These are phyloP conservation scores for Eurytoma californica DNA, from an alignment of 2,888 invertebrate genomes.

Conservation along the genomic window DNA sequence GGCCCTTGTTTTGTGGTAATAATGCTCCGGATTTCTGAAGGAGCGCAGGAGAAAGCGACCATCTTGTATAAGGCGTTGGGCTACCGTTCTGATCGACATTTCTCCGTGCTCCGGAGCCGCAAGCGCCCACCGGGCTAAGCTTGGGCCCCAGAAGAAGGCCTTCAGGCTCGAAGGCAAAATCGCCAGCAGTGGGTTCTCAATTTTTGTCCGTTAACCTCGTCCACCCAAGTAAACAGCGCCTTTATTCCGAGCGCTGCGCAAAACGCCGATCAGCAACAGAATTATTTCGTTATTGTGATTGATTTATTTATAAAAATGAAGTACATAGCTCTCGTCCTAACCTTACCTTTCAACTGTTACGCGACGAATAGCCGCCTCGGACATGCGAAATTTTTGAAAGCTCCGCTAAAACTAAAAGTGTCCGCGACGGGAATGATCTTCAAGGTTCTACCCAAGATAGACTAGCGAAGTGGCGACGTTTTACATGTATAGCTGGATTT, in stretches of 20 bases:
- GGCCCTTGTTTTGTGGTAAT: constrained; percentile 62
- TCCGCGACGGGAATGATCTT: background rate
- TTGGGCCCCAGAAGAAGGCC: constrained; percentile 50
- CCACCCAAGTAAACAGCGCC: background rate
- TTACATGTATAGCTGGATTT: constrained; percentile 1
- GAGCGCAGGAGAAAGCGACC: constrained; percentile 69
- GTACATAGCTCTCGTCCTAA: background rate
- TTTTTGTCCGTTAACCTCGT: constrained; percentile 12
- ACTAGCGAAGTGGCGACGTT: background rate
- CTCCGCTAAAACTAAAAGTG: constrained; percentile 20
- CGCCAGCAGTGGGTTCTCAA: constrained; percentile 29
- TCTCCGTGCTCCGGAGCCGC: constrained; percentile 66
- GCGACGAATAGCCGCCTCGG: background rate
- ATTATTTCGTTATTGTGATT: background rate
- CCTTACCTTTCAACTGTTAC: constrained; percentile 38
- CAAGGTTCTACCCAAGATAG: constrained; percentile 19
- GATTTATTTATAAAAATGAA: constrained; percentile 20
- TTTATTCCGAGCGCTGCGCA: background rate
- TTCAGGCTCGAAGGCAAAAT: constrained; percentile 39
- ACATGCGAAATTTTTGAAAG: constrained; percentile 31
- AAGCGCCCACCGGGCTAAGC: constrained; percentile 67
- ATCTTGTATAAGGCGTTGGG: constrained; percentile 70
- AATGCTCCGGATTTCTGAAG: constrained; percentile 62
- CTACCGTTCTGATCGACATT: constrained; percentile 70
- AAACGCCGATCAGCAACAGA: constrained; percentile 3